Evolutionary conservation across 2,888 invertebrate species (phyloP).

Genomic region (Dolichopus griseipennis): DNA sequence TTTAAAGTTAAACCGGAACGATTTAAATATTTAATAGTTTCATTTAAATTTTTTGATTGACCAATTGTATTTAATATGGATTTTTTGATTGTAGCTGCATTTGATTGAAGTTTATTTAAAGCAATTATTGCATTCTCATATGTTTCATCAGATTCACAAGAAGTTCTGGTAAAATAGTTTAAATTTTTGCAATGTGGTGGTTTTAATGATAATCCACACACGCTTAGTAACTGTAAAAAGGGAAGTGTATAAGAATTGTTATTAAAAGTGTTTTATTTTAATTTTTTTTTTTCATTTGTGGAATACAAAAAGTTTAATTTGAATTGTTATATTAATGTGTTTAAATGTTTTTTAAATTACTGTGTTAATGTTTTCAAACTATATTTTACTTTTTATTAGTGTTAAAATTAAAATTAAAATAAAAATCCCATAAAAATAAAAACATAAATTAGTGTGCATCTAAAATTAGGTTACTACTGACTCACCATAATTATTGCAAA

Average conservation of each 20-base stretch:
- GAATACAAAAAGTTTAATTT: too few relatives aligned
- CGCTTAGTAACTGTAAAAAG: not conserved
- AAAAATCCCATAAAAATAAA: too few relatives aligned
- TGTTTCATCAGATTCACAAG: not conserved
- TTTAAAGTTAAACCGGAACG: conserved; percentile 56
- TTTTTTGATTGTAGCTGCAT: conserved; percentile 53
- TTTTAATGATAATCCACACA: conserved; percentile 2
- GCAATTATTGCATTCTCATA: conserved; percentile 50
- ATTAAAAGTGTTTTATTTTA: not conserved
- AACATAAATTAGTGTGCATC: too few relatives aligned
- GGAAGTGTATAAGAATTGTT: not conserved
- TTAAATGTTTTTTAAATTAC: too few relatives aligned
- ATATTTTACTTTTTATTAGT: too few relatives aligned
- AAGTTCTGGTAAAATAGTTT: not conserved
- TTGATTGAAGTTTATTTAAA: conserved; percentile 64
- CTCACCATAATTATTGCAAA: too few relatives aligned
- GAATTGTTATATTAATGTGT: too few relatives aligned
- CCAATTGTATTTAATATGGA: conserved; percentile 44
- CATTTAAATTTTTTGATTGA: conserved; percentile 34
- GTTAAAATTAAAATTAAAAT: too few relatives aligned
- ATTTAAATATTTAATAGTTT: conserved; percentile 51
- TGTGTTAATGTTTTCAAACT: too few relatives aligned
- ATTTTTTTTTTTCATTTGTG: too few relatives aligned
- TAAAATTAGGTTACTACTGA: too few relatives aligned
- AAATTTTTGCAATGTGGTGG: not conserved